These are phyloP conservation scores for Andrena marginata DNA, from an alignment of 2,888 invertebrate species.

Conservation along the genomic window DNA sequence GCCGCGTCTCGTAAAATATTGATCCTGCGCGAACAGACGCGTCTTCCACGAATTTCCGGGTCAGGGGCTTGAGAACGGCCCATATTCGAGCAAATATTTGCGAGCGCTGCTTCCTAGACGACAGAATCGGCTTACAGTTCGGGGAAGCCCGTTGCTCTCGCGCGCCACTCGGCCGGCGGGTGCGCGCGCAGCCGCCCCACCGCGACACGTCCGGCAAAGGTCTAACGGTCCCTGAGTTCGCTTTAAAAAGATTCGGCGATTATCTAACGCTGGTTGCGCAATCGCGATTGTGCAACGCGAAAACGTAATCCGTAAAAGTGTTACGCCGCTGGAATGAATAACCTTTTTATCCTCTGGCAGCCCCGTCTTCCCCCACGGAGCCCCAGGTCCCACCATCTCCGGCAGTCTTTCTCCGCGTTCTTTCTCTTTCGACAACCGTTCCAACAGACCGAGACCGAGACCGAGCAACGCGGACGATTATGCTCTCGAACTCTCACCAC, in stretches of 20 bases:
- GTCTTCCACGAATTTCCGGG: constrained; percentile 22
- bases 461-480: constrained; percentile 60
- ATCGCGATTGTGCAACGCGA: constrained; percentile 77
- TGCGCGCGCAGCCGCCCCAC: background rate
- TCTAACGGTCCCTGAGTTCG: constrained; percentile 68
- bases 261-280: constrained; percentile 75
- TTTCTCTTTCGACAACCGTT: constrained; percentile 48
- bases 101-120: constrained; percentile 27
- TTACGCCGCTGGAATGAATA: constrained; percentile 68
- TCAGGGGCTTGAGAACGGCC: constrained; percentile 15
- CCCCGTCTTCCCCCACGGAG: constrained; percentile 4
- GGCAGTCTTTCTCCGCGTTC: constrained; percentile 49
- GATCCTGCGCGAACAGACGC: background rate
- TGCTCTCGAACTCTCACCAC: constrained; percentile 68
- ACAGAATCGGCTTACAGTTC: constrained; percentile 8
- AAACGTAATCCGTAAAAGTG: constrained; percentile 78
- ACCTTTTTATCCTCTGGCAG: constrained; percentile 41
- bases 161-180: background rate
- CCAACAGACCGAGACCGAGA: constrained; percentile 32
- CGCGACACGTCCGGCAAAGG: constrained; percentile 37
- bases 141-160: background rate
- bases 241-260: constrained; percentile 72
- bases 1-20: constrained; percentile 3
- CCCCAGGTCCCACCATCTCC: constrained; percentile 7
- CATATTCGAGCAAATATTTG: constrained; percentile 55